phyloP scores from a whole-genome alignment of 1,140 invertebrate genomes.

The Bombyx mandarina region DNA sequence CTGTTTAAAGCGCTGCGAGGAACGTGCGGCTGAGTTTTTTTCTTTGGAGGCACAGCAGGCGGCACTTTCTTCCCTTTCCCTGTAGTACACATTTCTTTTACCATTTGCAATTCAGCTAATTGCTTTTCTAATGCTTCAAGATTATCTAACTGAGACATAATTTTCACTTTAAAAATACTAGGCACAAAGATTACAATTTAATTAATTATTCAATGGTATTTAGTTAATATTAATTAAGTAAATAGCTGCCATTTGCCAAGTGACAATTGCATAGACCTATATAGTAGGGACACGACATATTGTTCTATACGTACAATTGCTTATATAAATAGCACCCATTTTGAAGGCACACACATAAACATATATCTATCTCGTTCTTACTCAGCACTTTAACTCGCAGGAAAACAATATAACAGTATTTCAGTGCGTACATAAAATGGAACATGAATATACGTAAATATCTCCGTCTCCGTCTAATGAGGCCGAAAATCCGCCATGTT shows the following conservation, averaged over 20 bases:
- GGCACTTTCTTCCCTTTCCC: constrained; percentile 76
- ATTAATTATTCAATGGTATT: not conserved
- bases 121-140: constrained; percentile 73
- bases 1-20: constrained; percentile 60
- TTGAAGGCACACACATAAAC: no score
- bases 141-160: constrained; percentile 56
- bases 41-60: constrained; percentile 84
- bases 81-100: constrained; percentile 43
- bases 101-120: constrained; percentile 70
- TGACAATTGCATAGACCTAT: no score
- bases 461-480: no score
- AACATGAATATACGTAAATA: no score
- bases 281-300: no score
- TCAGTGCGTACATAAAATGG: no score
- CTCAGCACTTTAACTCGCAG: no score
- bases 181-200: not conserved
- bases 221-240: not conserved
- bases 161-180: constrained; percentile 13
- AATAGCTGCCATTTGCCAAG: not conserved
- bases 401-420: no score
- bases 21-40: constrained; percentile 81
- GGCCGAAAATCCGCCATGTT: no score
- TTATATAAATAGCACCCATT: no score
- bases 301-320: no score
- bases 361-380: no score